Conservation (phyloP, 2,113 vertebrate genomes). For the Otocyon megalotis region DNA sequence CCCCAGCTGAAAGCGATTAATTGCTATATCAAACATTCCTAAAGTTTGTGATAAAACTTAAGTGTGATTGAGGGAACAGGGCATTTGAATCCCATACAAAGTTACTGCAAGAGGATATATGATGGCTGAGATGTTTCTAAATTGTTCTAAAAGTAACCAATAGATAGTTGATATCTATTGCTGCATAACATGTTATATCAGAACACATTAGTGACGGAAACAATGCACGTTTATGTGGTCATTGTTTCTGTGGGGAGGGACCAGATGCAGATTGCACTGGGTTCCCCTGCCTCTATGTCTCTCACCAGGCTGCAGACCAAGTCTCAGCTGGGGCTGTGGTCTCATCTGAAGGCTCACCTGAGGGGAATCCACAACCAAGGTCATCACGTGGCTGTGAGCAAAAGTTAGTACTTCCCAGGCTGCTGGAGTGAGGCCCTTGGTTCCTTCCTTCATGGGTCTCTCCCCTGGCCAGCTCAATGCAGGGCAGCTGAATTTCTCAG, state of each 20-base stretch:
- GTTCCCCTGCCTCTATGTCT: neutral
- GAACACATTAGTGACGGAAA: neutral
- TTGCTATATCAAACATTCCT: neutral
- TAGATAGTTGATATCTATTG: no score
- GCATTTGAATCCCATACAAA: no score
- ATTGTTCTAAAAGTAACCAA: neutral
- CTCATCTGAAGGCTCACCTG: neutral
- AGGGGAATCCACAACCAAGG: neutral
- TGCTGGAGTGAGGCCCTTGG: neutral
- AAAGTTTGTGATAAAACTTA: neutral
- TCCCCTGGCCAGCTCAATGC: neutral
- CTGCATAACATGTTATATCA: neutral
- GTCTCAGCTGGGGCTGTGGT: neutral
- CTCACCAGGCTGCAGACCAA: neutral
- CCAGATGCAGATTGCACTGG: no score
- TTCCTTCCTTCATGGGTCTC: neutral
- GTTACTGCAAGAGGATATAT: accelerated
- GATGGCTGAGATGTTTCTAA: neutral
- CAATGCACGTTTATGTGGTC: accelerated
- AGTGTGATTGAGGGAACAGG: neutral
- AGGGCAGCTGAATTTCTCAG: neutral
- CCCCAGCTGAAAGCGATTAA: neutral
- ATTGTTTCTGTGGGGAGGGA: neutral
- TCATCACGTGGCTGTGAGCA: accelerated
- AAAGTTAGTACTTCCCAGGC: neutral